phyloP scores from a whole-genome alignment of 92 coral and sea anemone species.

The Actinostola sp. region DNA sequence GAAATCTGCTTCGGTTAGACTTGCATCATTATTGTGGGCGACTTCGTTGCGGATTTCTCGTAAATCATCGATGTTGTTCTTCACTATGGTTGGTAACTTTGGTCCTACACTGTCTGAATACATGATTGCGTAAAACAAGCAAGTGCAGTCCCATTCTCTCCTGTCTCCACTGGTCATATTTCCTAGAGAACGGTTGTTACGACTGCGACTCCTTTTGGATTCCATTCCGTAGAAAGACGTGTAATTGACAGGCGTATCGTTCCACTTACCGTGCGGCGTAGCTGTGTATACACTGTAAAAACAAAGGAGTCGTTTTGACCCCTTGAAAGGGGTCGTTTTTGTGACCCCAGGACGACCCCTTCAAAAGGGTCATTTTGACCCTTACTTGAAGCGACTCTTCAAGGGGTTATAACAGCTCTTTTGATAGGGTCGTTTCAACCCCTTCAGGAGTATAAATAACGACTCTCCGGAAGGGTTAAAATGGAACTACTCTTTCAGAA shows the following conservation, averaged over 20 bases:
- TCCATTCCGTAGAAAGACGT: slow-evolving; percentile 17
- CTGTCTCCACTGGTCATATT: slow-evolving; percentile 33
- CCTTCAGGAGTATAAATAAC: too few species aligned
- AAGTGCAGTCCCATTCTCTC: slow-evolving; percentile 51
- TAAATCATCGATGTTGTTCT: slow-evolving; percentile 16
- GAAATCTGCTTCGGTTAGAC: slow-evolving; percentile 30
- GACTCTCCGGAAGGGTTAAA: too few species aligned
- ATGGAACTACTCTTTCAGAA: too few species aligned
- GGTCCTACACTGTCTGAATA: slow-evolving; percentile 37
- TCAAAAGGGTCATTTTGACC: too few species aligned
- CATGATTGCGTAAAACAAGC: slow-evolving; percentile 46
- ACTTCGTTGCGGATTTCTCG: slow-evolving; percentile 32
- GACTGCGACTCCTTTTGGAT: slow-evolving; percentile 9
- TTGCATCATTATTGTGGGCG: slow-evolving; percentile 32
- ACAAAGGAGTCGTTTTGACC: too few species aligned
- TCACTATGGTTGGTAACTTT: neutral
- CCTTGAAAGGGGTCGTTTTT: too few species aligned
- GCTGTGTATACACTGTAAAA: too few species aligned
- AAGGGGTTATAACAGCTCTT: too few species aligned
- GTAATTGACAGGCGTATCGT: slow-evolving; percentile 34
- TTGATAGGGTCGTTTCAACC: too few species aligned
- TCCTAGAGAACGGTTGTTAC: slow-evolving; percentile 9
- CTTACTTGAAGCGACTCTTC: too few species aligned
- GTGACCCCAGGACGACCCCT: too few species aligned
- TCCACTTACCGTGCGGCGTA: slow-evolving; percentile 41